Base-by-base conservation (phyloP, 2,888 invertebrate genomes). In the Thereva unica region DNA sequence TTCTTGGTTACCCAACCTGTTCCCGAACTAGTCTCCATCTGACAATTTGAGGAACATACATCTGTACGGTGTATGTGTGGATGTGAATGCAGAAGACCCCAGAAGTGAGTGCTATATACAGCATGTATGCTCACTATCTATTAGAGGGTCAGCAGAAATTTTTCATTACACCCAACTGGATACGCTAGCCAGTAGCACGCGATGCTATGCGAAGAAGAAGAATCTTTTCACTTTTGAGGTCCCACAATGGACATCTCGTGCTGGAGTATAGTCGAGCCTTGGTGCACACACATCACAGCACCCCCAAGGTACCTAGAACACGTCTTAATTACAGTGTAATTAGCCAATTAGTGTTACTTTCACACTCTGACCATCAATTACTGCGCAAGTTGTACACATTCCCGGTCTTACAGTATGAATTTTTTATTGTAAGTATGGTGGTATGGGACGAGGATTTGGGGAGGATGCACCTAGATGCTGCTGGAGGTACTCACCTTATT, bases 291-390 rank as follows among this genome's bases (percentile, higher is more conserved):
- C 23, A 23, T 1, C 23, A 23, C 23, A 23, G 23, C 23, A 23
- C 23, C 23, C 23, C 23, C 23, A 23, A 23, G 23, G 23, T 23
- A 23, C 41, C 50, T 47, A 52, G 40, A 45, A 47, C 64, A 67
- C 72, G 73, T 69, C 69, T 69, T 69, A 69, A 69, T 69, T 69
- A 67, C 66, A 49, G 23, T 38, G 55, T 75, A 75, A 76, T 76
- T 76, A 75, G 74, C 72, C 76, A 75, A 76, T 75, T 76, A 76
- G 74, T 74, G 74, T 68, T 72, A 71, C 73, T 75, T 75, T 75
- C 75, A 75, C 76, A 75, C 75, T 71, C 70, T 40, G 70, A 68
- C 67, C 69, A 69, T 69, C 68, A 61, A 50, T 61, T 61, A 61
- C 23, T 23, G 23, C 23, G 23, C 23, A 23, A 23, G 23, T 23